phyloP scores from a whole-genome alignment of 2,888 invertebrate genomes.

The Tetramorium bicarinatum region DNA sequence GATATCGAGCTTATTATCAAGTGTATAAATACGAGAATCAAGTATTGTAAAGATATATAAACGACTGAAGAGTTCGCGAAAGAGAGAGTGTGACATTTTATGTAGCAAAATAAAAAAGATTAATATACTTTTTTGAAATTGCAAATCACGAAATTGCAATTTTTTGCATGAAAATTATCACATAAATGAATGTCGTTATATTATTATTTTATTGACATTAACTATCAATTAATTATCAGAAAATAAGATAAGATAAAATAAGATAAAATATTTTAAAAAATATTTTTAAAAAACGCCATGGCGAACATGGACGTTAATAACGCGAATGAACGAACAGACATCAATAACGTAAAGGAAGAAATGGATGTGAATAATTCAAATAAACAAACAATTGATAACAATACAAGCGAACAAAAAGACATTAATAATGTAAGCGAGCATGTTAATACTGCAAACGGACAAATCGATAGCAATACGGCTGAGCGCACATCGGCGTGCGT shows the following conservation, averaged over 20 bases:
- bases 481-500: neutral
- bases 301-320: neutral
- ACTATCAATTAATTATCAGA: neutral
- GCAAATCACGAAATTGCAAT: neutral
- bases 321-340: neutral
- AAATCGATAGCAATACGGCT: neutral
- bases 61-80: neutral
- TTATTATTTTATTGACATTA: neutral
- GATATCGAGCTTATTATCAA: slow-evolving; percentile 29
- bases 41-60: slow-evolving; percentile 14
- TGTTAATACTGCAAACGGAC: neutral
- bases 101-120: slow-evolving; percentile 4
- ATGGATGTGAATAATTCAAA: neutral
- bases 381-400: neutral
- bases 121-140: neutral
- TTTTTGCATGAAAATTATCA: neutral
- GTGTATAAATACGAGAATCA: slow-evolving; percentile 10
- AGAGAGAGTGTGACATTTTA: neutral
- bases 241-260: neutral
- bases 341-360: neutral
- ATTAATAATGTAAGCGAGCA: slow-evolving; percentile 2
- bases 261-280: neutral
- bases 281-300: neutral
- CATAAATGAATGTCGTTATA: neutral
- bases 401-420: neutral